These are phyloP conservation scores for Megamerina dolium DNA, from an alignment of 2,888 invertebrate species.

Conservation along the genomic window DNA sequence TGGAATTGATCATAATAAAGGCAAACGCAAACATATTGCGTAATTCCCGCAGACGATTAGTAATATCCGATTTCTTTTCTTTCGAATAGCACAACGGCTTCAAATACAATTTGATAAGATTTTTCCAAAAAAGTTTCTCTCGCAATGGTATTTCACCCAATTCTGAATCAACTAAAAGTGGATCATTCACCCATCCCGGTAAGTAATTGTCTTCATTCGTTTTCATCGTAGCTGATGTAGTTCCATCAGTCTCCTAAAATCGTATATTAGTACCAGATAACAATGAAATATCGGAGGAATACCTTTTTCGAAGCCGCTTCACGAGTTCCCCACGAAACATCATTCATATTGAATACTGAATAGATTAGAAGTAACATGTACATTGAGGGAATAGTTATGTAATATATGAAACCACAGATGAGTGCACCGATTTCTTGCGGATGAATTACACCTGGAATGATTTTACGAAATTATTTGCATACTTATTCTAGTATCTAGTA, in stretches of 20 bases:
- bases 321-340: constrained; percentile 91
- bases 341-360: constrained; percentile 87
- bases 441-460: constrained; percentile 59
- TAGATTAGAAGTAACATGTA: constrained; percentile 89
- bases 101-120: constrained; percentile 68
- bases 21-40: constrained; percentile 63
- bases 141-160: constrained; percentile 59
- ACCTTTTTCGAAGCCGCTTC: constrained; percentile 56
- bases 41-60: constrained; percentile 48
- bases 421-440: constrained; percentile 73
- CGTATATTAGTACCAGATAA: too few relatives aligned
- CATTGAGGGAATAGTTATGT: constrained; percentile 90
- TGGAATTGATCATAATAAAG: constrained; percentile 70
- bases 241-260: neutral
- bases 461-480: neutral
- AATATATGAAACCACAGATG: constrained; percentile 72
- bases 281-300: too few relatives aligned
- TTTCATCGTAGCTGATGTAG: neutral
- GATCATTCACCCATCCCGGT: constrained; percentile 64
- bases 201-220: constrained; percentile 18
- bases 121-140: constrained; percentile 73
- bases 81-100: constrained; percentile 65
- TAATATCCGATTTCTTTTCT: constrained; percentile 52
- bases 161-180: constrained; percentile 59
- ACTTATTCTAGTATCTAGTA: neutral